These are phyloP conservation scores for Sebastes trivittatus DNA, from an alignment of 2,797 vertebrate species.

Conservation along the genomic window DNA sequence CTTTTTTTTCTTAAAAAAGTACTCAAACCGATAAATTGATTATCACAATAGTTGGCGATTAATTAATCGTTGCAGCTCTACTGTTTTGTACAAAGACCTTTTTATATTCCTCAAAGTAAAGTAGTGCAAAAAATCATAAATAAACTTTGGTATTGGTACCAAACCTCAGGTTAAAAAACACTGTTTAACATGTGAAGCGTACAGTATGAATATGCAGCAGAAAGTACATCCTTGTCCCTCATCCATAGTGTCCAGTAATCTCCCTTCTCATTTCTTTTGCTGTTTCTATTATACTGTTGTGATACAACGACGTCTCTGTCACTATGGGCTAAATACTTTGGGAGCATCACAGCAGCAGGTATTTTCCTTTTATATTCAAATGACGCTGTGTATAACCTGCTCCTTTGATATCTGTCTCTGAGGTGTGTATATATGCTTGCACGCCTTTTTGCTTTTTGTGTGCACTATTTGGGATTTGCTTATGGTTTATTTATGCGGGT, in stretches of 20 bases:
- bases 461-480: slow-evolving; percentile 70
- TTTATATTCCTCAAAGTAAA: not conserved
- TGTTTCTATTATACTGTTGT: not conserved
- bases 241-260: not conserved
- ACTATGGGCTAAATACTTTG: slow-evolving; percentile 55
- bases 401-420: slow-evolving; percentile 63
- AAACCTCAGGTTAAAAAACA: not conserved
- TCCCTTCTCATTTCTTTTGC: not conserved
- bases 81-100: not conserved
- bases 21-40: too few species aligned
- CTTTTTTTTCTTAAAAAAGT: too few species aligned
- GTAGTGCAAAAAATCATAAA: not conserved
- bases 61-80: too few species aligned
- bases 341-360: slow-evolving; percentile 45
- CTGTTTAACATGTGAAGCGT: not conserved
- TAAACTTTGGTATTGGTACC: not conserved
- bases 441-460: slow-evolving; percentile 56
- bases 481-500: slow-evolving; percentile 75
- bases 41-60: too few species aligned
- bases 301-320: slow-evolving; percentile 33
- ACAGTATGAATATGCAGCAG: not conserved
- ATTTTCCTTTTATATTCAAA: slow-evolving; percentile 75
- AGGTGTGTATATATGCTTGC: slow-evolving; percentile 33
- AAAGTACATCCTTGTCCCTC: not conserved
- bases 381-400: slow-evolving; percentile 49